Conservation (phyloP, 1,140 invertebrate species). For the Eueides isabella region DNA sequence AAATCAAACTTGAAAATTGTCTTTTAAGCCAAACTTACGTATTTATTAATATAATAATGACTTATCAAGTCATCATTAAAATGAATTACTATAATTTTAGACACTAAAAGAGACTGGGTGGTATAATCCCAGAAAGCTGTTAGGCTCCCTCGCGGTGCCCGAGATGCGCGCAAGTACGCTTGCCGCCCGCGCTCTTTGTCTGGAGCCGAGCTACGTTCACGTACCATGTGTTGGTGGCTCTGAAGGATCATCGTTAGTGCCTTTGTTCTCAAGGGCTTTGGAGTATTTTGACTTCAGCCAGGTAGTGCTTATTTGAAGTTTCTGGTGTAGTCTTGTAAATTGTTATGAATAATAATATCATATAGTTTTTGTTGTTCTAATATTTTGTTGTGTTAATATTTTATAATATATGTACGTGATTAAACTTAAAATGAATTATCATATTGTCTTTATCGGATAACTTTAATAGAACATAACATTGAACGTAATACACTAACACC, state of each 20-base stretch:
- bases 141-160: conserved; percentile 69
- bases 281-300: conserved; percentile 68
- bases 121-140: conserved; percentile 67
- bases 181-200: conserved; percentile 55
- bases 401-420: too few species aligned
- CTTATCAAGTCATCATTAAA: not conserved
- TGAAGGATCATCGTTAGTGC: conserved; percentile 68
- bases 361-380: too few species aligned
- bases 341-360: too few species aligned
- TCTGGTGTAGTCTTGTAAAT: not conserved
- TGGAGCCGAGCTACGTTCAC: conserved; percentile 57
- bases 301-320: conserved; percentile 44
- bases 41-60: too few species aligned
- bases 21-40: too few species aligned
- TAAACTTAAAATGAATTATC: too few species aligned
- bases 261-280: conserved; percentile 72
- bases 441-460: too few species aligned
- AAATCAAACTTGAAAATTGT: too few species aligned
- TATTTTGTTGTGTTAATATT: too few species aligned
- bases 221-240: conserved; percentile 72
- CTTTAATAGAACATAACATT: not conserved
- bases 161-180: conserved; percentile 75
- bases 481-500: not conserved
- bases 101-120: conserved; percentile 72
- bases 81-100: conserved; percentile 38